Evolutionary conservation across 1,140 invertebrate species (phyloP).

Genomic region (Acyrthosiphon pisum): DNA sequence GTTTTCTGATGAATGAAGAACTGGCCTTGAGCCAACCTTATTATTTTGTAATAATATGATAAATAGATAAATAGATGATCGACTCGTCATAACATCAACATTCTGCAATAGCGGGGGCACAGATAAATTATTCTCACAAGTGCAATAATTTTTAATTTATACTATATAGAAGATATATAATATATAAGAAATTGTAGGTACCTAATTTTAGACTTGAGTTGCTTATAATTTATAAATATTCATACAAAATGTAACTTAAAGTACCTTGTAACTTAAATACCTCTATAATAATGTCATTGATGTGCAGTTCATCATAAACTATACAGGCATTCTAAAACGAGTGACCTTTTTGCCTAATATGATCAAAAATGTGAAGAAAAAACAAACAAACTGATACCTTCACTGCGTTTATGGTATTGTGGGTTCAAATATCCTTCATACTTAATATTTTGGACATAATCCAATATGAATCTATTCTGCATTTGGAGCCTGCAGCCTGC

Average conservation of each 20-base stretch:
- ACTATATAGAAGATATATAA: no score
- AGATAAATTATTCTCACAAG: neutral
- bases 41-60: constrained; percentile 37
- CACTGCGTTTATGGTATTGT: constrained; percentile 35
- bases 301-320: neutral
- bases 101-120: neutral
- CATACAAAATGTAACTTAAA: neutral
- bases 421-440: constrained; percentile 41
- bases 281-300: constrained; percentile 9
- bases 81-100: neutral
- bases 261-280: neutral
- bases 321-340: neutral
- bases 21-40: constrained; percentile 32
- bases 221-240: neutral
- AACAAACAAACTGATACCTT: neutral
- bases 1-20: constrained; percentile 26
- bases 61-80: constrained; percentile 9
- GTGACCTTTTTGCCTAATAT: constrained; percentile 50
- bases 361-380: constrained; percentile 36
- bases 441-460: constrained; percentile 39
- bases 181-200: neutral
- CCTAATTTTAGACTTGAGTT: neutral
- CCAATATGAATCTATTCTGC: neutral
- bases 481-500: neutral
- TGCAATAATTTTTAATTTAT: neutral